Evolutionary conservation across 2,797 vertebrate genomes (phyloP), one percentile per base, ranked within the genome.

Genomic region (Emys orbicularis): DNA sequence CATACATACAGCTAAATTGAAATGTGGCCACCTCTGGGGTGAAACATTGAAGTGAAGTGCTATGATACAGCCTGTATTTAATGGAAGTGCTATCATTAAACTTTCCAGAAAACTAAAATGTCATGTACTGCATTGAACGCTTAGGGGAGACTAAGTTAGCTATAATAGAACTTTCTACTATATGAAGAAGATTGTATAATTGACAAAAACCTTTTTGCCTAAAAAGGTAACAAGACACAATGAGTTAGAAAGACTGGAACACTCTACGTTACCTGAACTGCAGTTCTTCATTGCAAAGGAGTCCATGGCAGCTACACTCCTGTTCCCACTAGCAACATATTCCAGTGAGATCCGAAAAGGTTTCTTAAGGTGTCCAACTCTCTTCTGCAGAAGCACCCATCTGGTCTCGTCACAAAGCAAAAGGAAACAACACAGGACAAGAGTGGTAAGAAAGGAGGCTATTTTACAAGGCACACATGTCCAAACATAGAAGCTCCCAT

Each of bases 231-330:
- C 59, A 54, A 88, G 95, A 85, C 3, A 65, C 4, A 56, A 29
- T 3, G 7, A 89, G 41, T 2, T 72, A 29, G 54, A 83, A 85
- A 49, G 31, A 87, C 56, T 23, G 83, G 86, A 88, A 94, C 23
- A 56, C 4, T 72, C 10, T 49, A 37, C 2, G 0, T 97, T 98
- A 98, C 98, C 98, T 98, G 97, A 97, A 81, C 96, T 98, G 97
- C 98, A 99, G 96, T 98, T 99, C 95, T 98, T 98, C 96, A 99
- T 97, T 0, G 98, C 97, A 18, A 99, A 98, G 81, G 98, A 98
- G 95, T 99, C 98, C 93, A 99, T 96, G 0, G 98, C 98, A 0
- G 98, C 98, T 57, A 98, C 0, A 1, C 98, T 98, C 85, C 93
- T 97, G 92, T 95, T 98, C 87, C 97, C 97, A n/a, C 95, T 92